Evolutionary conservation across 1,140 invertebrate species (phyloP).

Genomic region (Popillia japonica): DNA sequence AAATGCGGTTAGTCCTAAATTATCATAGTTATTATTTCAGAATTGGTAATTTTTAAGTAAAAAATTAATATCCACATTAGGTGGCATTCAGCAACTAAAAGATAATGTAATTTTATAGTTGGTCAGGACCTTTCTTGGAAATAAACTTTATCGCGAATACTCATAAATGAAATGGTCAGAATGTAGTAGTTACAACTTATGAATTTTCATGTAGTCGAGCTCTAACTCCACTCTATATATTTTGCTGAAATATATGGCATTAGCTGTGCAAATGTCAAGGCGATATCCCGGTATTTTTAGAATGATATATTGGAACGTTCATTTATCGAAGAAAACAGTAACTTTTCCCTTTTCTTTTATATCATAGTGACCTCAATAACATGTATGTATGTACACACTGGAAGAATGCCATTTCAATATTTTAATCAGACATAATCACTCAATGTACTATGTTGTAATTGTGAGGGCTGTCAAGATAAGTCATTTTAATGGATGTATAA

Average conservation of each 20-base stretch:
- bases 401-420: background rate
- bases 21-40: too few relatives aligned
- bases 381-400: background rate
- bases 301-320: background rate
- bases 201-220: background rate
- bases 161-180: background rate
- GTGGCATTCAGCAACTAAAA: too few relatives aligned
- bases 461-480: background rate
- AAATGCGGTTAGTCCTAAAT: too few relatives aligned
- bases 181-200: background rate
- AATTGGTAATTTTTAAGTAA: too few relatives aligned
- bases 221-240: background rate
- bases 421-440: background rate
- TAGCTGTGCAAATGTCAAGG: background rate
- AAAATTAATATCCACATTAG: too few relatives aligned
- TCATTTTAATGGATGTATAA: conserved; percentile 5
- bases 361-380: background rate
- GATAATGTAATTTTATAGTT: too few relatives aligned
- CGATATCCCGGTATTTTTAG: background rate
- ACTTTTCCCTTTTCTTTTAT: background rate
- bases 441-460: background rate
- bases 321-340: background rate
- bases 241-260: background rate
- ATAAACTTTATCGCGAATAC: too few relatives aligned
- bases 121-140: too few relatives aligned